Conservation (phyloP, 2,888 invertebrate species). For the Morpho helenor region DNA sequence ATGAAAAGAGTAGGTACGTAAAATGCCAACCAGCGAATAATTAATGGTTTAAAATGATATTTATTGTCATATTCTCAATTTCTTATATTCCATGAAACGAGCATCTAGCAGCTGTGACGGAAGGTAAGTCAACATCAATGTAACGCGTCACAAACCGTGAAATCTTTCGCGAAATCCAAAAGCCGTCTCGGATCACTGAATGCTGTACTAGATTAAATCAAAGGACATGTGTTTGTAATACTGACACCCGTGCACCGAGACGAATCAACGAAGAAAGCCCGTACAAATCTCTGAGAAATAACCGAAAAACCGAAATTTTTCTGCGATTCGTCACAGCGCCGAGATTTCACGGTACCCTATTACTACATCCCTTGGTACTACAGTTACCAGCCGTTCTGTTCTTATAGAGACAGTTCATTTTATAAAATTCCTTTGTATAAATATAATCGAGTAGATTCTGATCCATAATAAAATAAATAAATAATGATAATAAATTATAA, state of each 20-base stretch:
- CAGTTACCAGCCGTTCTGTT: background rate
- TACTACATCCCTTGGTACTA: conserved; percentile 38
- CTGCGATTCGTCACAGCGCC: conserved; percentile 71
- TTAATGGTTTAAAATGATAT: conserved; percentile 8
- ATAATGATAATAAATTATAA: too few relatives aligned
- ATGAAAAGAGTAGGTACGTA: too few relatives aligned
- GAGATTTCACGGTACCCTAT: conserved; percentile 73
- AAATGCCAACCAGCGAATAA: conserved; percentile 43
- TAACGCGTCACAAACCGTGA: conserved; percentile 70
- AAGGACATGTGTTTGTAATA: conserved; percentile 74
- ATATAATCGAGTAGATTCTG: too few relatives aligned
- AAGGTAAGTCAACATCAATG: conserved; percentile 79
- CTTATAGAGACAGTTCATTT: background rate
- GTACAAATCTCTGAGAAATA: conserved; percentile 79
- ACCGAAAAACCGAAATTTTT: conserved; percentile 80
- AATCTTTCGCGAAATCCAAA: conserved; percentile 73
- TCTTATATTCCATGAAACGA: conserved; percentile 36
- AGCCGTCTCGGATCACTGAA: conserved; percentile 63
- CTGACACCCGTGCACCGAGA: conserved; percentile 73
- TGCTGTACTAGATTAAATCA: conserved; percentile 58
- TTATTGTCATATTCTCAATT: conserved; percentile 4
- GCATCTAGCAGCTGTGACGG: conserved; percentile 75
- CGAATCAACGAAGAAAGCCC: conserved; percentile 77
- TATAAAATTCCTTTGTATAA: too few relatives aligned
- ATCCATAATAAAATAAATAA: too few relatives aligned